Base-by-base conservation (phyloP, 2,797 vertebrate genomes). In the Muraenolepis orangiensis region DNA sequence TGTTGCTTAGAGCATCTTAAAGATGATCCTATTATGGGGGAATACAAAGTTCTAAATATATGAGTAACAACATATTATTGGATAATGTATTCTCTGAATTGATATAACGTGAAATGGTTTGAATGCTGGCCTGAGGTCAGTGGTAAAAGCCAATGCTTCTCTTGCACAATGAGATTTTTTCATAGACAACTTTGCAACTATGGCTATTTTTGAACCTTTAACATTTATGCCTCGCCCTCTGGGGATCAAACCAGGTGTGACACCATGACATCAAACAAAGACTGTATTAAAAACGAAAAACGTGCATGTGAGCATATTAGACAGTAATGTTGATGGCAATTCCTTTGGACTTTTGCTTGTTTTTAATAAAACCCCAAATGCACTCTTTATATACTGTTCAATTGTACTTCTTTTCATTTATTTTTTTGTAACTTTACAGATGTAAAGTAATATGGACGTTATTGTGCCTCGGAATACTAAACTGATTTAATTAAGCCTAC, bases 121-220 rank as follows among this genome's bases (percentile, higher is more conserved):
- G 57, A 13, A 68, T 72, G 74, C 67, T 72, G 71, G 38, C 73
- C 69, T 80, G 51, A 40, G 38, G 29, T 36, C 42, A 16, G 23
- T 57, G 72, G 64, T 26, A 76, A 81, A n/a, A 72, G 82, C 80
- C 77, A 75, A 75, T 71, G 69, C 77, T 85, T 78, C 5, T 74
- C 26, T 72, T 80, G 71, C 75, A 85, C 76, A 81, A 74, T 32
- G 38, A 71, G 31, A 70, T 36, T 78, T 72, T n/a, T 28, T 14
- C 30, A 76, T 61, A 82, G 61, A 72, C 79, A 78, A 28, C 38
- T 72, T 83, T 74, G n/a, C 88, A 83, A 76, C 71, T 72, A 75
- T 40, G 38, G 66, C 28, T 29, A 74, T 75, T 66, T 78, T 79
- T 67, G 38, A n/a, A n/a, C 74, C 61, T 26, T 78, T 84, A 75